Evolutionary conservation across 2,888 invertebrate genomes (phyloP), one percentile per base, ranked within the genome.

Genomic region (Ormyrus thymus): DNA sequence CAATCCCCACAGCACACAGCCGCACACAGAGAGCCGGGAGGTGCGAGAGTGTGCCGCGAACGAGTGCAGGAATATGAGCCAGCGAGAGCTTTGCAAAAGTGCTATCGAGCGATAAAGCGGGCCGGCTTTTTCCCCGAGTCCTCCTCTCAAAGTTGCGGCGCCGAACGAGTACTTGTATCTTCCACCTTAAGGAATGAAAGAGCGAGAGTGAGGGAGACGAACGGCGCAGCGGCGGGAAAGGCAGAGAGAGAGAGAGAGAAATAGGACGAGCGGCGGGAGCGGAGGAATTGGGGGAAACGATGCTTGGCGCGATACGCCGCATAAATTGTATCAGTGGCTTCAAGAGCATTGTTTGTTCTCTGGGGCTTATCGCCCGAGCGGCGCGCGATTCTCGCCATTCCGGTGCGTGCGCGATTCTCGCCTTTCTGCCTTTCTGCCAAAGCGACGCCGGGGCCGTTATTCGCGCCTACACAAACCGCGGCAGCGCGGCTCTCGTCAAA

Each of bases 261-360:
- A 50, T 10, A 29, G 11, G 53, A 29, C 29, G 58, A 10, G n/a
- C 8, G 46, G 11, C 50, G 68, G 8, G 68, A n/a, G 29, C 6
- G 69, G 64, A 7, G 51, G 59, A 15, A 55, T 58, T 13, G 68
- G 43, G 55, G 29, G 59, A 71, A 77, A 76, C 56, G 76, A 78
- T 76, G 70, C 55, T 76, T 81, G 76, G 51, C 56, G 58, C 72
- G 72, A 66, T 72, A 62, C 62, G 69, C 62, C 48, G 69, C 59
- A 81, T 76, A 81, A 81, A 81, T 81, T 79, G 83, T 82, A 82
- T 83, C 84, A 82, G 82, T 82, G 76, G 71, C 80, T 79, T 82
- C 82, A 82, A 84, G 82, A 82, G 82, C 81, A 83, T 83, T 84
- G 82, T 84, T 83, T 83, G 83, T 80, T 82, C 81, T 68, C 75